Base-by-base conservation (phyloP, 2,113 vertebrate genomes). In the Corythaixoides concolor region DNA sequence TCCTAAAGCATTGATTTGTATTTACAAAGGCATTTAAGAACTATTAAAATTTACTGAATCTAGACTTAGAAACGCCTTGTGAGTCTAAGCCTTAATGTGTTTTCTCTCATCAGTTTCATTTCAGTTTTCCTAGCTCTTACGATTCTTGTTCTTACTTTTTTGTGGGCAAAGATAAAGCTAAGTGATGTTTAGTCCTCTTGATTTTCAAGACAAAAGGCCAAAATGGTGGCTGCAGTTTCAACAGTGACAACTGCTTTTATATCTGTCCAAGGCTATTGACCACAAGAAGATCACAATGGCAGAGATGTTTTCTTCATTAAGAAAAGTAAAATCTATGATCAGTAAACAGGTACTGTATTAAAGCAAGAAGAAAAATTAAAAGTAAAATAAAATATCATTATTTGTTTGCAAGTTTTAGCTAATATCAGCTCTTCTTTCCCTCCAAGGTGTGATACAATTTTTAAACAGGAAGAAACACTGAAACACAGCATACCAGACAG, bases 131-230 rank as follows among this genome's bases (percentile, higher is more conserved):
- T 53, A 50, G 8, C 7, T 74, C 24, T 80, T 84, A 27, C 0
- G 1, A 77, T 79, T 70, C 35, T 45, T 72, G 8, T 28, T 81
- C 45, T 68, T 41, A 63, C 6, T 12, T 37, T 53, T 88, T 69
- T 45, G 39, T 73, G 15, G 23, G 64, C 14, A 79, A 78, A 62
- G 35, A 90, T n/a, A 56, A 89, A 91, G 11, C 6, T 45, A 78
- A 47, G 63, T 33, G 37, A 79, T 67, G 15, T 21, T 92, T 55
- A 56, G n/a, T 64, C 56, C 43, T 78, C 85, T 58, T 91, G 50
- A 92, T 94, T 88, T 95, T 95, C 79, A 84, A 90, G 41, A 90
- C 12, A 86, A 90, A 91, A 82, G 41, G 43, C 15, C n/a, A 45
- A 80, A 87, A 73, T 21, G 9, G 49, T 85, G 17, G 81, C 60